phyloP scores from a whole-genome alignment of 2,113 vertebrate genomes.

The Gymnobelideus leadbeateri region DNA sequence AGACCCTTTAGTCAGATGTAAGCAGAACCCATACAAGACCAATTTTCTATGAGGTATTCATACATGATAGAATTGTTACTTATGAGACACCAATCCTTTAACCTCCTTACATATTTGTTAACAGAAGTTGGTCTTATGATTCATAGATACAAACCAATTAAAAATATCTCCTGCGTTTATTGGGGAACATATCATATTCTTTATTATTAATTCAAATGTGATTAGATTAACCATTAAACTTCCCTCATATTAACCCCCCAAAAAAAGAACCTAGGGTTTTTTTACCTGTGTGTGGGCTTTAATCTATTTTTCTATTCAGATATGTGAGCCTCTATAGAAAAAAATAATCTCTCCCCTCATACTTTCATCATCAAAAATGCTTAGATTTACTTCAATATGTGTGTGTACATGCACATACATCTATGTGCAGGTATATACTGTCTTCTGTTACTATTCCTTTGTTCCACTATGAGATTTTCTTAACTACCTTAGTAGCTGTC shows the following conservation, averaged over 20 bases:
- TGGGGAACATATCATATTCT: neutral
- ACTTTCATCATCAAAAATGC: neutral
- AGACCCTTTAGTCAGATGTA: neutral
- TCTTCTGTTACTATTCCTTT: neutral
- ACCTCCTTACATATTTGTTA: neutral
- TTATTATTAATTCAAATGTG: constrained; percentile 20
- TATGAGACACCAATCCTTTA: neutral
- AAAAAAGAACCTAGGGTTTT: constrained; percentile 39
- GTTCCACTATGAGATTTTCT: neutral
- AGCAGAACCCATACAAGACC: neutral
- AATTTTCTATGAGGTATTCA: neutral
- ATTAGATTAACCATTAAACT: neutral
- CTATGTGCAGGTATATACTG: too few relatives aligned
- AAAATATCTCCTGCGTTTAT: neutral
- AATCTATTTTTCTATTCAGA: neutral
- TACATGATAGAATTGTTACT: neutral
- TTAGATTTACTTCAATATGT: neutral
- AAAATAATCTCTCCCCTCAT: neutral
- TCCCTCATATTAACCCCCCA: neutral
- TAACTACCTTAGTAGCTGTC: neutral
- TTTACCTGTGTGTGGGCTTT: neutral
- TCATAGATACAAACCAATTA: neutral
- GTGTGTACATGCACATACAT: neutral
- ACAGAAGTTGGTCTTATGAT: neutral
- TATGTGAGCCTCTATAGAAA: constrained; percentile 26